phyloP scores from a whole-genome alignment of 1,140 invertebrate genomes.

The Dreissena polymorpha region DNA sequence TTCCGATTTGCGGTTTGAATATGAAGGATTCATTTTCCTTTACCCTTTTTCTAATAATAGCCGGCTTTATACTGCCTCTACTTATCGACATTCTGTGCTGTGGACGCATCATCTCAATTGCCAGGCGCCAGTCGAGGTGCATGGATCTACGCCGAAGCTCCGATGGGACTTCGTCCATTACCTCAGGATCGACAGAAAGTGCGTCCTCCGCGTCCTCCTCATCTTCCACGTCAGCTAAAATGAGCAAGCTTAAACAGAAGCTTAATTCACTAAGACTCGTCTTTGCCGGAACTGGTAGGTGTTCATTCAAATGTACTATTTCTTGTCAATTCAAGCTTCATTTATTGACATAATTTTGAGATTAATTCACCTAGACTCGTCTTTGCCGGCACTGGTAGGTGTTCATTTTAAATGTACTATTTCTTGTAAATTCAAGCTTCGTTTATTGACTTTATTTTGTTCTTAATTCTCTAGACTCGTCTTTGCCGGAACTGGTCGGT shows the following conservation, averaged over 20 bases:
- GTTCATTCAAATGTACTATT: background rate
- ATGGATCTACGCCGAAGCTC: constrained; percentile 40
- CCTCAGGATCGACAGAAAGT: background rate
- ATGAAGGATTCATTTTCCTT: constrained; percentile 43
- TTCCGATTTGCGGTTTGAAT: constrained; percentile 51
- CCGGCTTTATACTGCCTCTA: constrained; percentile 34
- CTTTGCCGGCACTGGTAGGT: constrained; percentile 49
- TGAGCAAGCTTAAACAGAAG: constrained; percentile 47
- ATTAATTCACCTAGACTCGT: constrained; percentile 41
- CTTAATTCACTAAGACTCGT: constrained; percentile 44
- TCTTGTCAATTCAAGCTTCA: too few relatives aligned
- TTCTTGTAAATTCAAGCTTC: too few relatives aligned
- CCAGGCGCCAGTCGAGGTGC: constrained; percentile 23
- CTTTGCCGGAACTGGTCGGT: constrained; percentile 48
- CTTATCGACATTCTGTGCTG: constrained; percentile 45
- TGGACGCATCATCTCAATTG: constrained; percentile 42
- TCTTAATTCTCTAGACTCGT: constrained; percentile 45
- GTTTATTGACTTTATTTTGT: too few relatives aligned
- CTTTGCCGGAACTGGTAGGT: constrained; percentile 49
- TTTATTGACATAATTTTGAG: background rate
- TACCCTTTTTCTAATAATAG: constrained; percentile 30
- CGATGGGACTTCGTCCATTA: constrained; percentile 24
- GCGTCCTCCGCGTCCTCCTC: constrained; percentile 17
- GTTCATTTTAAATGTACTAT: background rate
- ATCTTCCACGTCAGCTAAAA: constrained; percentile 7